Base-by-base conservation (phyloP, 2,797 vertebrate species). In the Xiphophorus birchmanni region DNA sequence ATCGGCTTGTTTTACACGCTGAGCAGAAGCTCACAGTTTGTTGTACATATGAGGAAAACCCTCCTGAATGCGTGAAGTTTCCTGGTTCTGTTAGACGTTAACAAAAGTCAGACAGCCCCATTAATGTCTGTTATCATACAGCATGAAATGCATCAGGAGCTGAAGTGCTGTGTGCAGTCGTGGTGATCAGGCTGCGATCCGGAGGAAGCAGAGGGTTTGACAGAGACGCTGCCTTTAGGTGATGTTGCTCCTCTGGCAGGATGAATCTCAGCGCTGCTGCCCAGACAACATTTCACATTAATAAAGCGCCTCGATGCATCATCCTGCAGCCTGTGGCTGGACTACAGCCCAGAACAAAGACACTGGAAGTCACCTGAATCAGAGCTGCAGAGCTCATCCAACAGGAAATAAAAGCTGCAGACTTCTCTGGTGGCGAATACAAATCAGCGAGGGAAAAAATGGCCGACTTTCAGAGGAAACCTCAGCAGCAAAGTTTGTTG, bases 351-450 rank as follows among this genome's bases (percentile, higher is more conserved):
- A 91, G 93, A 90, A 93, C 92, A 90, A 88, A 94, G 93, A 92
- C 92, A 91, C 91, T 92, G 91, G 93, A 92, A 91, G 92, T 93
- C 87, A 89, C 93, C 91, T 90, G 82, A 92, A 92, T 90, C 82
- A 71, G 81, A 80, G 87, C 81, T 77, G 89, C 87, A 67, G 87
- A 86, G 90, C 91, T 91, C 88, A 92, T 91, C 88, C 89, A 87
- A 86, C 88, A 89, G 75, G 84, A 76, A 88, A 87, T 90, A 89
- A 89, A 90, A 89, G 86, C 84, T 72, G 73, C 75, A 73, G 63
- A 81, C 77, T 23, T 80, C 71, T 84, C 80, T 11, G 35, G 44
- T 18, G 26, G 23, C 85, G 92, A 90, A 93, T 93, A 91, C 88
- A 82, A 90, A 94, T 90, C 86, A 87, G 84, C 18, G 75, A 4